Conservation (phyloP, 2,797 vertebrate species). For the Muscicapa comitata region DNA sequence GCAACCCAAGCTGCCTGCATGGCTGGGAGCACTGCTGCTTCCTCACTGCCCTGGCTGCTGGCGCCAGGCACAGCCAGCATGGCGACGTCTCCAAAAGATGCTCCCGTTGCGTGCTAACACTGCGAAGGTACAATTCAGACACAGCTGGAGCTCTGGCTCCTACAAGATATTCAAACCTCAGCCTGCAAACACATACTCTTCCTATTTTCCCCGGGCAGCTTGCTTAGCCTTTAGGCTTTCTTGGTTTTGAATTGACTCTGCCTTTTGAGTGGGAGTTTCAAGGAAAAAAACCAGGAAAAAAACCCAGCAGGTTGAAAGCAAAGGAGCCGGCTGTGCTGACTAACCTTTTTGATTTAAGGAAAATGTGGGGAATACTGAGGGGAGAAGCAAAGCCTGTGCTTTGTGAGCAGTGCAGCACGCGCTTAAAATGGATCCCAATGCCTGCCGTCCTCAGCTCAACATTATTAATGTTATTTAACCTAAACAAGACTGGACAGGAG, state of each 20-base stretch:
- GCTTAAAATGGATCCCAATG: neutral
- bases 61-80: neutral
- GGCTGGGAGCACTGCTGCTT: neutral
- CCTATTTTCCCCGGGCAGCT: slow-evolving; percentile 28
- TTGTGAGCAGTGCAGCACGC: neutral
- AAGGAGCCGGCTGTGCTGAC: neutral
- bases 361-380: neutral
- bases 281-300: too few species aligned
- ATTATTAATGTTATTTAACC: neutral
- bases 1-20: neutral
- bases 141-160: slow-evolving; percentile 29
- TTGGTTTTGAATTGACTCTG: slow-evolving; percentile 22
- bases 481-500: neutral
- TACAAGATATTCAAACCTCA: neutral
- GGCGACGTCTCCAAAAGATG: neutral
- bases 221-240: slow-evolving; percentile 24
- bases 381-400: neutral
- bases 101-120: neutral
- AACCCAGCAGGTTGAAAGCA: neutral
- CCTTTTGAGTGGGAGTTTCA: slow-evolving; percentile 49
- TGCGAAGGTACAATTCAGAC: neutral
- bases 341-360: neutral
- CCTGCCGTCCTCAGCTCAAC: neutral
- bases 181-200: neutral
- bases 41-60: neutral